Evolutionary conservation across 2,797 vertebrate species (phyloP), one percentile per base, ranked within the genome.

Genomic region (Periparus ater): DNA sequence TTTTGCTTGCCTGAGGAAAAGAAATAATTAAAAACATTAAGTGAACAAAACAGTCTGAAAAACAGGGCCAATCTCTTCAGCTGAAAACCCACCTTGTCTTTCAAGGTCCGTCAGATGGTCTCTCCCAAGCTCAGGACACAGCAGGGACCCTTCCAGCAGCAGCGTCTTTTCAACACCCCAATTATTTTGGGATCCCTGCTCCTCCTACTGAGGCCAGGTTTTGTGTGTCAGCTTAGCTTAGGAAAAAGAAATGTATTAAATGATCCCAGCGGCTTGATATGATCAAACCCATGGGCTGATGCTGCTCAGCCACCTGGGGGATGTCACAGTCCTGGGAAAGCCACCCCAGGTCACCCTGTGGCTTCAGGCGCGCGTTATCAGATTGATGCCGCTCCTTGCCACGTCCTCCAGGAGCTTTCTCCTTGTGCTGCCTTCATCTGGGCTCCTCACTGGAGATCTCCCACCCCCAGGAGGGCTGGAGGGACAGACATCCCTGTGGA

Each of bases 21-120:
- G 90, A 96, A 96, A 95, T 96, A 96, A 96, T 96, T 96, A 96
- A 96, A 95, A 93, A 91, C 91, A 93, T 96, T 95, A 96, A 91
- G 79, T 89, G 90, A 96, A 84, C 80, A 84, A 93, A 96, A 91
- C 85, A 75, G 25, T 90, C 65, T 86, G 73, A 54, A 94, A 89
- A 83, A 68, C 58, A 89, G 44, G 79, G 25, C 22, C 62, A 55
- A 45, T 66, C 34, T 78, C 76, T 86, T 88, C 21, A 75, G 79
- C 70, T 90, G 81, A 60, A 85, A 89, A 40, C 47, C 14, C 66
- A 48, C 74, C 73, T 80, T 92, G 61, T 61, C 76, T 94, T 72
- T 77, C 61, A 68, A 88, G 81, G 91, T 44, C 93, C 40, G 78
- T 84, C 44, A 27, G 65, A 80, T 22, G 40, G 47, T 18, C 0